Percentiles rank a stretch among this genome's conserved stretches.
phyloP scores from a whole-genome alignment of 2,113 vertebrate species.

The Rhinopomastus cyanomelas region DNA sequence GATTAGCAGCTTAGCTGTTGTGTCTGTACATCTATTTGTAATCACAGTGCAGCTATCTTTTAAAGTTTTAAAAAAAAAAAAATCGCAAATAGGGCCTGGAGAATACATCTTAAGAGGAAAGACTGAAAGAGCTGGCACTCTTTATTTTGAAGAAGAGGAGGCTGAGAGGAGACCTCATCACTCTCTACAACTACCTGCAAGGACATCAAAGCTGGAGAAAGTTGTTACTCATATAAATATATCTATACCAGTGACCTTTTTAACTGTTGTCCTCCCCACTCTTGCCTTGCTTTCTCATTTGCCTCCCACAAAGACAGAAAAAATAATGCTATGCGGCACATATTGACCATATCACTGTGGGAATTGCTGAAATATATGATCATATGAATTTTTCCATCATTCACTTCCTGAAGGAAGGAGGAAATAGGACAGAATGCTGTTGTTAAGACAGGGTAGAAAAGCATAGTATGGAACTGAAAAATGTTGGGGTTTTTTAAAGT shows the following conservation, averaged over 20 bases:
- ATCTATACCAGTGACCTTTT: neutral
- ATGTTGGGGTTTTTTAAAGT: neutral
- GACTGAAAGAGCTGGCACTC: too few species aligned
- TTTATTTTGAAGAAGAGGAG: too few species aligned
- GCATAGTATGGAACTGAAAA: neutral
- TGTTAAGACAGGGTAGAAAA: neutral
- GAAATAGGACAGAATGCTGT: neutral
- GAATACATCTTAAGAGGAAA: too few species aligned
- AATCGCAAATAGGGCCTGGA: neutral
- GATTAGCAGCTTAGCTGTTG: neutral
- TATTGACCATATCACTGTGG: neutral
- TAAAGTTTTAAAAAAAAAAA: neutral
- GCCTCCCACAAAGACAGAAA: neutral
- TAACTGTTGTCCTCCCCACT: neutral
- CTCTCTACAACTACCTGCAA: too few species aligned
- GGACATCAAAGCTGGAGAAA: too few species aligned
- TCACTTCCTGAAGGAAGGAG: neutral
- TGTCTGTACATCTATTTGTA: neutral
- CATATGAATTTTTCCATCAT: neutral
- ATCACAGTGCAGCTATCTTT: neutral
- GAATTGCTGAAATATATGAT: neutral
- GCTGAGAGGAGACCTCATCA: too few species aligned
- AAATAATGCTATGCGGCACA: fast-evolving
- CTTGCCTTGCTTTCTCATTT: neutral
- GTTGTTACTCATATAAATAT: neutral